Percentiles rank a stretch among this genome's conserved stretches.
These are phyloP conservation scores for Endomychus coccineus DNA, from an alignment of 2,888 invertebrate genomes.

Conservation along the genomic window DNA sequence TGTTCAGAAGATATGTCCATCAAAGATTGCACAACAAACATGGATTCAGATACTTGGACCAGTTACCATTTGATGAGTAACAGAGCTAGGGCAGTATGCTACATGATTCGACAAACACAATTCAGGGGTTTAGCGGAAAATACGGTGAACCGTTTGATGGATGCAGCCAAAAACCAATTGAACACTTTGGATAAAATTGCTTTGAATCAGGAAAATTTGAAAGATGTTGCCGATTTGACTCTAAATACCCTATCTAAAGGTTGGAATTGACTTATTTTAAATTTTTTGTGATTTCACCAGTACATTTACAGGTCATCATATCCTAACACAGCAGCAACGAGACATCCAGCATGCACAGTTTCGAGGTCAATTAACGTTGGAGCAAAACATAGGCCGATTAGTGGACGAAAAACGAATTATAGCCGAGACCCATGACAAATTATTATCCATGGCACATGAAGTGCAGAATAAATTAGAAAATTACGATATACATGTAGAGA, in stretches of 20 bases:
- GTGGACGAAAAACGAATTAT: slow-evolving; percentile 55
- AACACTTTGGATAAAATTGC: slow-evolving; percentile 33
- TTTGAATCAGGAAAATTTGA: slow-evolving; percentile 34
- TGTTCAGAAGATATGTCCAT: slow-evolving; percentile 57
- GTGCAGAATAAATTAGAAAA: slow-evolving; percentile 50
- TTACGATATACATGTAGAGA: slow-evolving; percentile 45
- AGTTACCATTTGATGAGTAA: slow-evolving; percentile 62
- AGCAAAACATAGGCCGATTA: slow-evolving; percentile 50
- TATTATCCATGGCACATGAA: slow-evolving; percentile 49
- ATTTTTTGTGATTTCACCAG: no score
- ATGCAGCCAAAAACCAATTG: slow-evolving; percentile 40
- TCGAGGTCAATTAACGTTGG: slow-evolving; percentile 46
- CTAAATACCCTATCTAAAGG: slow-evolving; percentile 11
- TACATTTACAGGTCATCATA: slow-evolving; percentile 23
- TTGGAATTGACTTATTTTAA: no score
- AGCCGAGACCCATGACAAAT: slow-evolving; percentile 49
- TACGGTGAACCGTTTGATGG: slow-evolving; percentile 56
- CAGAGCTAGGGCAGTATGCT: slow-evolving; percentile 60
- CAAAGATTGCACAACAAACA: slow-evolving; percentile 54
- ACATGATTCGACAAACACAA: slow-evolving; percentile 55
- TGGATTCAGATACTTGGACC: slow-evolving; percentile 62
- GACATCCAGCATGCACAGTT: slow-evolving; percentile 46
- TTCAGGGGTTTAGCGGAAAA: slow-evolving; percentile 58
- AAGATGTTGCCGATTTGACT: slow-evolving; percentile 31
- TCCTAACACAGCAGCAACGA: slow-evolving; percentile 44